Base-by-base conservation (phyloP, 1,140 invertebrate species). In the Mya arenaria region DNA sequence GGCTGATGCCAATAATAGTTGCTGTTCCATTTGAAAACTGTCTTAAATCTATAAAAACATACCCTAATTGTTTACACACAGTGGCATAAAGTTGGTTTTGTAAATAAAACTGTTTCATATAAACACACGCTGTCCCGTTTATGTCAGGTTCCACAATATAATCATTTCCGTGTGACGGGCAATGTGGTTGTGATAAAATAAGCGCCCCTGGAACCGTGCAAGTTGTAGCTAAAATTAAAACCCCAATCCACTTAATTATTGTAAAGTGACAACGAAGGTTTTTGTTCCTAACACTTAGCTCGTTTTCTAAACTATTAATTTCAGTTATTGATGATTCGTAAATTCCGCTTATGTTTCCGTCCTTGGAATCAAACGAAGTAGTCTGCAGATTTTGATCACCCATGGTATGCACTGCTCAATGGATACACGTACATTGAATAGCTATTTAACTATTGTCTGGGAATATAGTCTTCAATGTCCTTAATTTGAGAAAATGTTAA, bases 11-110 rank as follows among this genome's bases (percentile, higher is more conserved):
- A 23, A 66, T 36, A 39, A 39, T 66, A 25, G 63, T 37, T 34
- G 34, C 37, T 25, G 39, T 25, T 13, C 39, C 8, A 41, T 68
- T 68, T 17, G 2, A n/a, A 39, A 66, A 66, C 63, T 39, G 30
- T 39, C 63, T 66, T 39, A 66, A 23, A 66, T 66, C 63, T 32
- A 66, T n/a, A 39, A 66, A 66, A 30, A 66, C 36, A 39, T 36
- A 37, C 6, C 63, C 63, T 4, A n/a, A 5, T 6, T 8, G 30
- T 15, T 39, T 5, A 10, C 63, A 39, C 63, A 39, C 63, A 39
- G 34, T 37, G 17, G 34, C 63, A 23, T 4, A 66, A 3, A 66
- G 4, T 2, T 23, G 23, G 25, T 37, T 23, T 8, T 15, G 34
- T 36, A 66, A 37, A 37, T 36, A 66, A 36, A 37, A 39, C 65